Percentiles rank a stretch among this genome's conserved stretches.
Evolutionary conservation across 2,888 invertebrate species (phyloP).

Genomic region (Brenthis daphne): DNA sequence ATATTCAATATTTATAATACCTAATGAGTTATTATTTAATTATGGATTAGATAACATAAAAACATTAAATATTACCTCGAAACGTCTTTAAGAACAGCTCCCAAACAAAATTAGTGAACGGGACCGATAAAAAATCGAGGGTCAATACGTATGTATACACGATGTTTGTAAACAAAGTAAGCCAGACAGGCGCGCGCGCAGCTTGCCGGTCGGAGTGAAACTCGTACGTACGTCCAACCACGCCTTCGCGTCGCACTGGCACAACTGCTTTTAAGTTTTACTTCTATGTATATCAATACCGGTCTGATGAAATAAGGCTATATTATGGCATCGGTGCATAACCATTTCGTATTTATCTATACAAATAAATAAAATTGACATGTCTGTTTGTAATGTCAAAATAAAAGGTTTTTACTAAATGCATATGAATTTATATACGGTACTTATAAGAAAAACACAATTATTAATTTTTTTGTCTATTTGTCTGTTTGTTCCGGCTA

Average conservation of each 20-base stretch:
- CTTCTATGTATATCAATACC: neutral
- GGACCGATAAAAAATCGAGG: constrained; percentile 25
- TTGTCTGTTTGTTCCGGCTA: too few relatives aligned
- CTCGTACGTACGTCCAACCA: constrained; percentile 27
- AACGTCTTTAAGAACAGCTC: constrained; percentile 7
- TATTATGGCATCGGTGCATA: neutral
- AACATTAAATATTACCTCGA: constrained; percentile 20
- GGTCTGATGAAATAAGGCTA: neutral
- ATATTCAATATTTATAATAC: neutral
- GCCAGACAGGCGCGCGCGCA: constrained; percentile 30
- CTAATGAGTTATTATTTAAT: neutral
- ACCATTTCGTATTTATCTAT: too few relatives aligned
- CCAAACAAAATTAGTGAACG: constrained; percentile 18
- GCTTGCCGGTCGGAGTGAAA: constrained; percentile 39
- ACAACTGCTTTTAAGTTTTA: neutral
- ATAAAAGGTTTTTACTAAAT: too few relatives aligned
- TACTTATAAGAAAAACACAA: too few relatives aligned
- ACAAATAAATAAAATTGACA: too few relatives aligned
- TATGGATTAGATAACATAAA: neutral
- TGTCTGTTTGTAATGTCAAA: too few relatives aligned
- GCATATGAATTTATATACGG: too few relatives aligned
- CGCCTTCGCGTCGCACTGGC: constrained; percentile 13
- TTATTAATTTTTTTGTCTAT: too few relatives aligned
- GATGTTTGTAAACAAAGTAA: constrained; percentile 55
- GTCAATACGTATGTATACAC: constrained; percentile 6